Conservation (phyloP, 2,797 vertebrate genomes). For the Bufotes viridis region DNA sequence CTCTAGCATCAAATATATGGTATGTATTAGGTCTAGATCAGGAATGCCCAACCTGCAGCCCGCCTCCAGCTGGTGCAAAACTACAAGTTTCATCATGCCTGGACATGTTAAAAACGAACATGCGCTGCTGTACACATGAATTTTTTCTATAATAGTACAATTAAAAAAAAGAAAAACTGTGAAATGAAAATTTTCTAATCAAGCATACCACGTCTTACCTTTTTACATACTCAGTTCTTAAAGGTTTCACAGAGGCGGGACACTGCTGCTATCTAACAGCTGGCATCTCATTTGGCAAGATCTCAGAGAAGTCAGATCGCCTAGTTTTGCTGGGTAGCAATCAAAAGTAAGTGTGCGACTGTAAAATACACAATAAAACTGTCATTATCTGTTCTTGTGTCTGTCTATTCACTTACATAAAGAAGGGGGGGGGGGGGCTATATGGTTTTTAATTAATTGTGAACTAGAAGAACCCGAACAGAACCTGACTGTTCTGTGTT, state of each 20-base stretch:
- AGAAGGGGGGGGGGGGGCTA: not conserved
- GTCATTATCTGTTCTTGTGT: too few species aligned
- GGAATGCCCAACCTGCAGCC: too few species aligned
- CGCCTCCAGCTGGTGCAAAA: too few species aligned
- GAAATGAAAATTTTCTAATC: not conserved
- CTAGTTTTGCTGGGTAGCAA: constrained; percentile 85
- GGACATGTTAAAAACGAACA: not conserved
- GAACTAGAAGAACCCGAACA: not conserved
- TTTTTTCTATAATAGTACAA: not conserved
- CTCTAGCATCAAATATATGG: not conserved
- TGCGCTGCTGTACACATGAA: not conserved
- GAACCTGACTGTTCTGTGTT: too few species aligned
- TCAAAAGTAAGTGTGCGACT: constrained; percentile 77
- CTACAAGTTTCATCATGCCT: too few species aligned
- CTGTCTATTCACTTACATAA: not conserved
- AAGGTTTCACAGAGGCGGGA: constrained; percentile 82
- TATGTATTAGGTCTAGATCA: not conserved
- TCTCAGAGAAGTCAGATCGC: constrained; percentile 76
- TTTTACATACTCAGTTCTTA: constrained; percentile 76
- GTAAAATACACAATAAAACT: not conserved
- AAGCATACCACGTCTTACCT: not conserved
- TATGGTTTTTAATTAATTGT: not conserved
- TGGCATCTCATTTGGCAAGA: constrained; percentile 78
- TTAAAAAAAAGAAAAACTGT: not conserved
- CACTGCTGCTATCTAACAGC: constrained; percentile 91